Base-by-base conservation (phyloP, 2,888 invertebrate genomes). In the Nasonovia ribisnigri region DNA sequence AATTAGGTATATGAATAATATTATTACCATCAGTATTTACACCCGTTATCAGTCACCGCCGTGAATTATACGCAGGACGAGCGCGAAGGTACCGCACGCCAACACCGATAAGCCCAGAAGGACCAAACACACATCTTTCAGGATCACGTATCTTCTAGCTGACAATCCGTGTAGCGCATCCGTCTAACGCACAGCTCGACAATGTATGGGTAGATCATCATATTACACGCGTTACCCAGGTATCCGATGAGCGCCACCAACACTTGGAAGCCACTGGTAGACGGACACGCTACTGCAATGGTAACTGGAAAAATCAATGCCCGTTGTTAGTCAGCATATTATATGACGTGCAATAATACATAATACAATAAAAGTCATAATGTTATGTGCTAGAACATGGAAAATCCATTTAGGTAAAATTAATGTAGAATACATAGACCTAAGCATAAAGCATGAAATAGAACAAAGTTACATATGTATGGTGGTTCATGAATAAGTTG, bases 181-280 rank as follows among this genome's bases (percentile, higher is more conserved):
- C n/a, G n/a, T n/a, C n/a, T n/a, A n/a, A n/a, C n/a, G n/a, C n/a
- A n/a, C n/a, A n/a, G n/a, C n/a, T n/a, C n/a, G n/a, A n/a, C n/a
- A n/a, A n/a, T n/a, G n/a, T n/a, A n/a, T n/a, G n/a, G n/a, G n/a
- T n/a, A n/a, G n/a, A n/a, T n/a, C n/a, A n/a, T n/a, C n/a, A n/a
- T n/a, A n/a, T n/a, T n/a, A n/a, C n/a, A n/a, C n/a, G 43, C 46
- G 86, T 86, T 92, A 20, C 90, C 90, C 46, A 60, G 6, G 86
- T 86, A 92, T 11, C 92, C 86, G 46, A 57, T 8, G 46, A 87
- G 29, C 3, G 46, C 57, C 86, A 92, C 48, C 13, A n/a, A 10
- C 36, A 11, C 86, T 26, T 46, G 60, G 60, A 87, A 20, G 3
- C 20, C 2, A 11, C 13, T 36, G 26, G 67, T 48, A 48, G 13